Conservation (phyloP, 2,797 vertebrate genomes). For the Echiichthys vipera region DNA sequence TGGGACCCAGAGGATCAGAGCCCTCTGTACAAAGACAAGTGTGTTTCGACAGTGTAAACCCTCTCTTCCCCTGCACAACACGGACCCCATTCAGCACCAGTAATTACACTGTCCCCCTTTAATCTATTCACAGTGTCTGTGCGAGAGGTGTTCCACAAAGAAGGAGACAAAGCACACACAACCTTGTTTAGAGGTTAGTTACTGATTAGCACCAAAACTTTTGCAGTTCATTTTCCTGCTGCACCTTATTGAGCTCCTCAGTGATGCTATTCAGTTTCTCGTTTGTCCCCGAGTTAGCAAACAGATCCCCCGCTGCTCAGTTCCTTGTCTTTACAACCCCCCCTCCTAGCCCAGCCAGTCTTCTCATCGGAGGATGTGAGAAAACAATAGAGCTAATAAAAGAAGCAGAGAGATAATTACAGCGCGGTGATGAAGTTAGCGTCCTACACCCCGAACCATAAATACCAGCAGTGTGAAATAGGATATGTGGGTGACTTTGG, state of each 20-base stretch:
- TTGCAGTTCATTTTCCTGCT: slow-evolving; percentile 76
- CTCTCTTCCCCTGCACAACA: slow-evolving; percentile 32
- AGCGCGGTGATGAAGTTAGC: slow-evolving; percentile 47
- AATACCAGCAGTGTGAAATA: slow-evolving; percentile 62
- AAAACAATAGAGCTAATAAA: slow-evolving; percentile 80
- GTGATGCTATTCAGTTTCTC: slow-evolving; percentile 67
- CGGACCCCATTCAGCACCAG: slow-evolving; percentile 55
- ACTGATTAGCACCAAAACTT: slow-evolving; percentile 78
- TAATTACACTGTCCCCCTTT: slow-evolving; percentile 65
- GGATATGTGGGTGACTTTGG: slow-evolving; percentile 55
- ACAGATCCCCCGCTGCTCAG: slow-evolving; percentile 74
- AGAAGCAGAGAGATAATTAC: slow-evolving; percentile 72
- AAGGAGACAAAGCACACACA: slow-evolving; percentile 60
- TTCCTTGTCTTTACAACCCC: slow-evolving; percentile 73
- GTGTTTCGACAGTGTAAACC: slow-evolving; percentile 57
- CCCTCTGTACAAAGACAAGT: slow-evolving; percentile 59
- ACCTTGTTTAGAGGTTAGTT: slow-evolving; percentile 75
- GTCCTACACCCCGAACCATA: slow-evolving; percentile 55
- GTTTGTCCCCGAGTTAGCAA: slow-evolving; percentile 76
- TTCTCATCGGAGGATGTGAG: slow-evolving; percentile 73
- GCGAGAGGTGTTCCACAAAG: slow-evolving; percentile 55
- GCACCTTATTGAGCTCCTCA: slow-evolving; percentile 74
- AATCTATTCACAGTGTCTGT: slow-evolving; percentile 62
- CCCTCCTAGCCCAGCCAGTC: slow-evolving; percentile 31
- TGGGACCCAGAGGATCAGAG: slow-evolving; percentile 51